These are phyloP conservation scores for Mythimna loreyi DNA, from an alignment of 2,888 invertebrate species.

Conservation along the genomic window DNA sequence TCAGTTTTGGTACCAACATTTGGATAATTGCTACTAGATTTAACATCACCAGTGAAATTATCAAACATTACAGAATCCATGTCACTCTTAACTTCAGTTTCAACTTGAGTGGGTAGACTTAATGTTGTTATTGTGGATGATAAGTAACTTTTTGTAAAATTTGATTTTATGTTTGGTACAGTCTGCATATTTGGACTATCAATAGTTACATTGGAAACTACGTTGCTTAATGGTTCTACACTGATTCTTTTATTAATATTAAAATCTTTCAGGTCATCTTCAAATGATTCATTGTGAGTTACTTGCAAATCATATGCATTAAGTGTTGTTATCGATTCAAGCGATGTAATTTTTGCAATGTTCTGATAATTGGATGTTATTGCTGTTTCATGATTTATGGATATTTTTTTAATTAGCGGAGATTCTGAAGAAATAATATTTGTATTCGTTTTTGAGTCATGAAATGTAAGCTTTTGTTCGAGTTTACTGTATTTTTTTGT, in stretches of 20 bases:
- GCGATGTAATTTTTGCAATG: not conserved
- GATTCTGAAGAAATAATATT: not conserved
- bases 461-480: not conserved
- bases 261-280: not conserved
- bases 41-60: not conserved
- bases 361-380: not conserved
- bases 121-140: not conserved
- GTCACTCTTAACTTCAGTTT: too few species aligned
- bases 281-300: not conserved
- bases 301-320: not conserved
- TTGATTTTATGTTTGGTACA: not conserved
- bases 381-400: not conserved
- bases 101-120: not conserved
- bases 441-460: not conserved
- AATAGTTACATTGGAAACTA: not conserved
- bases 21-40: not conserved
- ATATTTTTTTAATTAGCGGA: not conserved
- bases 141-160: not conserved
- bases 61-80: not conserved
- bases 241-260: not conserved
- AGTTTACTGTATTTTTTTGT: not conserved
- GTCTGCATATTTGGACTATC: not conserved
- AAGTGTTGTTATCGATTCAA: not conserved
- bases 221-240: not conserved
- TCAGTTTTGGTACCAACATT: not conserved